phyloP scores from a whole-genome alignment of 2,113 vertebrate genomes.

The Oriolus oriolus region DNA sequence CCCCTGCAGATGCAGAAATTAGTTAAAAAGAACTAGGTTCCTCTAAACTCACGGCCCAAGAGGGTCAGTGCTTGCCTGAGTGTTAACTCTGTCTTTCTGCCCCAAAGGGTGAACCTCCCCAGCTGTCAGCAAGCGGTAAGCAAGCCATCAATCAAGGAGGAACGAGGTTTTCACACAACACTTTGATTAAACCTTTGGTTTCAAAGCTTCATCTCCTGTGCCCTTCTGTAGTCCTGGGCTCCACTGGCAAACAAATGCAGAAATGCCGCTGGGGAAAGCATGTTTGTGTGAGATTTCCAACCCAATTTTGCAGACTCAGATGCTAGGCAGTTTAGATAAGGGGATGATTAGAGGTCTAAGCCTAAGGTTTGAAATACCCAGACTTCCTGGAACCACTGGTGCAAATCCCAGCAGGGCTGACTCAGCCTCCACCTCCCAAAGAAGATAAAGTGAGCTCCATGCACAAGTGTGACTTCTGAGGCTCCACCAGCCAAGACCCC shows the following conservation, averaged over 20 bases:
- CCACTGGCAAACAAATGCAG: background rate
- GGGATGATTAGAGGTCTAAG: slow-evolving; percentile 63
- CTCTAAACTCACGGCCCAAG: background rate
- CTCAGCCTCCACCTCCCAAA: slow-evolving; percentile 7
- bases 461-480: background rate
- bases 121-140: background rate
- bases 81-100: background rate
- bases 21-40: background rate
- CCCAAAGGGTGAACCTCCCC: background rate
- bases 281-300: slow-evolving; percentile 61
- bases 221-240: background rate
- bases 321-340: slow-evolving; percentile 65
- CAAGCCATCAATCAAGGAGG: slow-evolving; percentile 1
- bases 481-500: background rate
- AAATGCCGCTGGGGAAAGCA: slow-evolving; percentile 31
- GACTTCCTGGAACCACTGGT: slow-evolving; percentile 63
- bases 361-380: slow-evolving; percentile 66
- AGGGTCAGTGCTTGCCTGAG: background rate
- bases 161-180: background rate
- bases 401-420: slow-evolving; percentile 53
- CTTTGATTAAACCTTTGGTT: slow-evolving; percentile 19
- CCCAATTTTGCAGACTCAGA: slow-evolving; percentile 57
- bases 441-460: slow-evolving; percentile 43
- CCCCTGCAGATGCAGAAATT: background rate
- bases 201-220: slow-evolving; percentile 16